Evolutionary conservation across 2,888 invertebrate genomes (phyloP).

Genomic region (Adelognathus sp.): DNA sequence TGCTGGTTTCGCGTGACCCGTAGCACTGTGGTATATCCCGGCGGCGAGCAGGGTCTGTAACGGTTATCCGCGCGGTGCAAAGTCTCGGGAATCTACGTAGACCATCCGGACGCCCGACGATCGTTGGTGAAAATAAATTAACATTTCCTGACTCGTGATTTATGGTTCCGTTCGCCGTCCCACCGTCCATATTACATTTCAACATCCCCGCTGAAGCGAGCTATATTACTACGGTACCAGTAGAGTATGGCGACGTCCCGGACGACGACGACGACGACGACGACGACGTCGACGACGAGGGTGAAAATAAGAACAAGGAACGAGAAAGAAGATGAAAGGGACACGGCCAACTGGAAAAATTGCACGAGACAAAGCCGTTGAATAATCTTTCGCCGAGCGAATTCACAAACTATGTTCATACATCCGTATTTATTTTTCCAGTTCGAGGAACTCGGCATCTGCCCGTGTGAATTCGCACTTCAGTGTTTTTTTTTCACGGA

Average conservation of each 20-base stretch:
- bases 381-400: constrained; percentile 1
- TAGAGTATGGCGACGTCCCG: constrained; percentile 1
- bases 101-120: constrained; percentile 41
- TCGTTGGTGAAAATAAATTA: constrained; percentile 59
- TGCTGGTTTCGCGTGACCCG: constrained; percentile 46
- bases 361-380: too few relatives aligned
- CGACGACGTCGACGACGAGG: neutral
- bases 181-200: constrained; percentile 51
- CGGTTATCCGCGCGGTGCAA: constrained; percentile 48
- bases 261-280: neutral
- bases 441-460: constrained; percentile 2
- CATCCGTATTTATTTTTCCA: constrained; percentile 7
- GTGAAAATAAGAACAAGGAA: constrained; percentile 21
- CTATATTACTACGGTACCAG: constrained; percentile 18
- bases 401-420: neutral
- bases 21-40: constrained; percentile 50
- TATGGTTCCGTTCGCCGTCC: constrained; percentile 58
- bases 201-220: constrained; percentile 35
- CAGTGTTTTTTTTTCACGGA: neutral
- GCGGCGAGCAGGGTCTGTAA: constrained; percentile 21
- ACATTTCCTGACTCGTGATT: constrained; percentile 56
- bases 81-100: constrained; percentile 24
- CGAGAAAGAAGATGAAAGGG: neutral
- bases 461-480: neutral
- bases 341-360: too few relatives aligned